phyloP scores from a whole-genome alignment of 2,113 vertebrate species.

The Turdus rufiventris region DNA sequence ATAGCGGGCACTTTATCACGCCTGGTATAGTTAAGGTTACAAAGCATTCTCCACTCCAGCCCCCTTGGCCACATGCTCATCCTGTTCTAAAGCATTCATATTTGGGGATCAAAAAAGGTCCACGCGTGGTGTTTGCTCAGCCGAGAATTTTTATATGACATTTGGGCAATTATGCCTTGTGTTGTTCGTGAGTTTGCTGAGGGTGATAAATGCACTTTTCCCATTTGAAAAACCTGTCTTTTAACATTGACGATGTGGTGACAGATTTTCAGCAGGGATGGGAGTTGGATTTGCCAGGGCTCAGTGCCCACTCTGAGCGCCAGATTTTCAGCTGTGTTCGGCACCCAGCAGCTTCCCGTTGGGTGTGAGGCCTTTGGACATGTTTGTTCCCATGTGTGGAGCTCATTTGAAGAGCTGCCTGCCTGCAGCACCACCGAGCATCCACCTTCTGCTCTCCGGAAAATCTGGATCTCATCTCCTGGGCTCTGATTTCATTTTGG shows the following conservation, averaged over 20 bases:
- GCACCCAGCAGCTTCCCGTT: slow-evolving; percentile 5
- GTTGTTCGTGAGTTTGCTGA: slow-evolving; percentile 25
- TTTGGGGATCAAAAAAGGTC: slow-evolving; percentile 58
- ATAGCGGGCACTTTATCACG: slow-evolving; percentile 16
- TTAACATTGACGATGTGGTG: slow-evolving; percentile 27
- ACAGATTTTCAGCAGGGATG: slow-evolving; percentile 50
- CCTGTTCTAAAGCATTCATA: slow-evolving; percentile 46
- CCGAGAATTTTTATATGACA: slow-evolving; percentile 48
- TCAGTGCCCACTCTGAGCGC: background rate
- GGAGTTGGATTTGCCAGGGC: background rate
- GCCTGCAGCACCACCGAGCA: background rate
- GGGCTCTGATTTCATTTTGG: background rate
- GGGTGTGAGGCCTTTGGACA: background rate
- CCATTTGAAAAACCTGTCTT: slow-evolving; percentile 41
- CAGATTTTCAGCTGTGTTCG: background rate
- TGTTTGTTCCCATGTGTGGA: slow-evolving; percentile 17
- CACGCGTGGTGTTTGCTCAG: background rate
- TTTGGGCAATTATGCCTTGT: slow-evolving; percentile 37
- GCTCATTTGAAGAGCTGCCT: background rate
- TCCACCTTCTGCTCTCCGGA: background rate
- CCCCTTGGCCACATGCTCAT: slow-evolving; percentile 21
- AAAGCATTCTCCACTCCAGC: slow-evolving; percentile 13
- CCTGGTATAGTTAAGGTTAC: slow-evolving; percentile 33
- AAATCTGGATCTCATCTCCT: slow-evolving; percentile 43
- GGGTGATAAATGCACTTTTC: slow-evolving; percentile 25